Evolutionary conservation across 1,140 invertebrate species (phyloP), one percentile per base, ranked within the genome.

Genomic region (Teleogryllus occipitalis): DNA sequence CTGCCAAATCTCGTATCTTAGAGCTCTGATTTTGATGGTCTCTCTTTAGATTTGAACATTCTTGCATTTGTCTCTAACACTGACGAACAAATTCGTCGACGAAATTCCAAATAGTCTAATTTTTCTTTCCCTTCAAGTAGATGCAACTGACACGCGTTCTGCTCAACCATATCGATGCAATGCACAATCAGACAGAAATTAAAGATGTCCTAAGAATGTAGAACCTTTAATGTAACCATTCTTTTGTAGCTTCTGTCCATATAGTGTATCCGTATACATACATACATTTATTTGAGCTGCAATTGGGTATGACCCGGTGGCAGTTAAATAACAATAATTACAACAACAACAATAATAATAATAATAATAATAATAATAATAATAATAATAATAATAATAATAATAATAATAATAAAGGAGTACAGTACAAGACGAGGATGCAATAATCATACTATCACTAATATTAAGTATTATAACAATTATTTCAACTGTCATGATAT

Each of bases 21-120:
- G 47, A 39, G 76, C 39, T 76, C 75, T 12, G 75, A 22, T 21
- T 47, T 22, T 27, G 76, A 77, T 46, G 76, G 76, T 46, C 76
- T 77, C 21, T 7, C 8, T 77, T 47, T 77, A 72, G 15, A 77
- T 47, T 8, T 8, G 14, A 18, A 46, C 47, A 46, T 27, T 77
- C 47, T 77, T 21, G 76, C 8, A 77, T 77, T 77, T 47, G 27
- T 77, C n/a, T 77, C 76, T 47, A 77, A 10, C 27, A 77, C 47
- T 18, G 76, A 39, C n/a, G 47, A 18, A 77, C 27, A 27, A 15
- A 77, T 46, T n/a, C 76, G 27, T 47, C 76, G 27, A 27, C 21
- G 76, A 47, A 77, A 77, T 10, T 27, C 76, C 21, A 77, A 47
- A 77, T 77, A 46, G 47, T 77, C 76, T 39, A 77, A 46, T 77